Evolutionary conservation across 1,140 invertebrate genomes (phyloP).

Genomic region (Pomphorhynchus laevis): DNA sequence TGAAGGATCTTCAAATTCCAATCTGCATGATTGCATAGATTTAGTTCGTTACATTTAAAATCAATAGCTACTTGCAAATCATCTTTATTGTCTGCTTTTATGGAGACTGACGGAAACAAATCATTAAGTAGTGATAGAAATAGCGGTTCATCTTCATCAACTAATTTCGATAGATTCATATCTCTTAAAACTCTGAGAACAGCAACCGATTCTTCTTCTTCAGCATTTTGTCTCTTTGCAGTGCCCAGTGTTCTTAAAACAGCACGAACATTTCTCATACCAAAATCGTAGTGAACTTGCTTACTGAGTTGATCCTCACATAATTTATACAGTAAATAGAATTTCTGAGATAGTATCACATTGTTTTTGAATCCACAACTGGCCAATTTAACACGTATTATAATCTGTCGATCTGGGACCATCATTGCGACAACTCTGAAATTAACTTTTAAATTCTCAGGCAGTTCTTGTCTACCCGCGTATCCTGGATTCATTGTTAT

Average conservation of each 20-base stretch:
- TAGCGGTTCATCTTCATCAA: slow-evolving; percentile 74
- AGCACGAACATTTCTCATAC: slow-evolving; percentile 63
- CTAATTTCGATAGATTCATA: slow-evolving; percentile 85
- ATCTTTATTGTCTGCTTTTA: slow-evolving; percentile 59
- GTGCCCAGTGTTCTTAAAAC: slow-evolving; percentile 59
- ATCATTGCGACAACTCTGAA: slow-evolving; percentile 93
- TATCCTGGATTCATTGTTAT: slow-evolving; percentile 88
- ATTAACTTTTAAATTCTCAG: slow-evolving; percentile 84
- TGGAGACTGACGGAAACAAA: slow-evolving; percentile 62
- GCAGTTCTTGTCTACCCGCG: slow-evolving; percentile 68
- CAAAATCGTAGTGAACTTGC: slow-evolving; percentile 89
- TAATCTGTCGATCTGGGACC: slow-evolving; percentile 82
- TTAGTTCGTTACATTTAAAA: slow-evolving; percentile 20
- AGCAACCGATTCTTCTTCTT: slow-evolving; percentile 63
- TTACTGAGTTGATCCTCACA: slow-evolving; percentile 86
- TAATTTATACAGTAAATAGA: slow-evolving; percentile 71
- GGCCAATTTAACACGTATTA: slow-evolving; percentile 69
- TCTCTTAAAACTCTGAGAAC: slow-evolving; percentile 84
- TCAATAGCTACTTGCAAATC: slow-evolving; percentile 25
- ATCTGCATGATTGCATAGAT: slow-evolving; percentile 50
- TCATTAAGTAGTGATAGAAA: slow-evolving; percentile 77
- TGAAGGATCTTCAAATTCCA: slow-evolving; percentile 78
- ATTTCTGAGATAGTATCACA: slow-evolving; percentile 61
- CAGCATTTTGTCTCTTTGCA: slow-evolving; percentile 47
- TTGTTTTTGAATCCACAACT: slow-evolving; percentile 80